Evolutionary conservation across 1,140 invertebrate genomes (phyloP), one percentile per base, ranked within the genome.

Genomic region (Schmidtea mediterranea): DNA sequence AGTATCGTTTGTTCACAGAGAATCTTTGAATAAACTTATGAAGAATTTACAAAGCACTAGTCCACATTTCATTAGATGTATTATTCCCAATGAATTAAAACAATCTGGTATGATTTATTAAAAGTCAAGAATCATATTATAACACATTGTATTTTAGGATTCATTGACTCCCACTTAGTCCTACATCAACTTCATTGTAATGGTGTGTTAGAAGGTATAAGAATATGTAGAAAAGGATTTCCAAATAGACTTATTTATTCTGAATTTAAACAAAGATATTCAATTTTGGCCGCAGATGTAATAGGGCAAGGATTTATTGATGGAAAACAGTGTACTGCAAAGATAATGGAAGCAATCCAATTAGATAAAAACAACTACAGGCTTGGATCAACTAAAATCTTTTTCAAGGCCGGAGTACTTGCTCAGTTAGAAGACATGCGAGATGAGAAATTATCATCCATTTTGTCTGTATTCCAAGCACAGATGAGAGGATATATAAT

Each of bases 151-250:
- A n/a, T n/a, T n/a, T 8, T 48, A 63, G 87, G 89, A 74, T 73
- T 95, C 50, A 92, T 98, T 68, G 92, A 98, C 69, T 87, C 92
- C 53, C 82, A 84, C 64, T 75, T 99, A 71, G 92, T 98, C 43
- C 82, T 72, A 16, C 68, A 99, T 71, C 92, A 99, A 75, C 74
- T 98, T 59, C 95, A 90, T 56, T 99, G 92, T 80, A 99, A 99
- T 76, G 92, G 92, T 87, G 92, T 99, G 72, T 80, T 99, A 75
- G 92, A 99, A 80, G 92, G 92, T 72, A 99, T 99, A 74, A 87
- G 92, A 87, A 99, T 99, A 74, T 99, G 92, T 70, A 79, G 92
- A 72, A 98, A 99, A 76, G 92, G 92, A 69, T 98, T 97, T 79
- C 90, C 90, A 73, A 97, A 97, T 79, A 82, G 92, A 70, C 89